These are phyloP conservation scores for Hoplias malabaricus DNA, from an alignment of 2,113 vertebrate species.

Conservation along the genomic window DNA sequence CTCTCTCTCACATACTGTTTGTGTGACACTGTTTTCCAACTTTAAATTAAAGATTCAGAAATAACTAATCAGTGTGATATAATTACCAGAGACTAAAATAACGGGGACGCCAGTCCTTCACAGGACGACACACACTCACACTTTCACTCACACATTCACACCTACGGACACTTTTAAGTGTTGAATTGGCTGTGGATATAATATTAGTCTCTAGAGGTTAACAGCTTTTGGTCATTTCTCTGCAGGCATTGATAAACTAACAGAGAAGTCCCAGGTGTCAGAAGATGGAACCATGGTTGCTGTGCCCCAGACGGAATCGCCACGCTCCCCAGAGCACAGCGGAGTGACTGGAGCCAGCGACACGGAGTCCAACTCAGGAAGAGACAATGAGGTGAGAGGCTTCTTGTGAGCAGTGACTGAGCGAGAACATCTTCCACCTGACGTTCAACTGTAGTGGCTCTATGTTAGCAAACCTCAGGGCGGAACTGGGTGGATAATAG, in stretches of 20 bases:
- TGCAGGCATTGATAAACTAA: constrained; percentile 96
- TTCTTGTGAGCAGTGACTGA: neutral
- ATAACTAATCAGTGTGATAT: too few species aligned
- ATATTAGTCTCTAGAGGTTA: too few species aligned
- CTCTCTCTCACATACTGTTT: too few species aligned
- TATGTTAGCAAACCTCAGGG: neutral
- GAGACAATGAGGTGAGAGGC: constrained; percentile 73
- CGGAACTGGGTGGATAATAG: too few species aligned
- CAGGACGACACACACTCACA: too few species aligned
- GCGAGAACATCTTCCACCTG: neutral
- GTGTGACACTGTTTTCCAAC: too few species aligned
- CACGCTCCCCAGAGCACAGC: constrained; percentile 69
- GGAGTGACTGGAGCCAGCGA: constrained; percentile 65
- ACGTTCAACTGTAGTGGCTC: neutral
- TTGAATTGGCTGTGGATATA: too few species aligned
- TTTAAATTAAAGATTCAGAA: too few species aligned
- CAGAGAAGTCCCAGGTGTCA: constrained; percentile 95
- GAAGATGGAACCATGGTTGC: constrained; percentile 94
- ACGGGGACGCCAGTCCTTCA: neutral
- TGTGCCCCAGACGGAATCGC: constrained; percentile 72
- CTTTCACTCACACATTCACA: too few species aligned
- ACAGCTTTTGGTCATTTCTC: neutral
- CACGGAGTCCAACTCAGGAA: constrained; percentile 72
- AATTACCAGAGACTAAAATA: too few species aligned
- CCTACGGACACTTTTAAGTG: too few species aligned